Base-by-base conservation (phyloP, 2,797 vertebrate genomes). In the Argentina silus region DNA sequence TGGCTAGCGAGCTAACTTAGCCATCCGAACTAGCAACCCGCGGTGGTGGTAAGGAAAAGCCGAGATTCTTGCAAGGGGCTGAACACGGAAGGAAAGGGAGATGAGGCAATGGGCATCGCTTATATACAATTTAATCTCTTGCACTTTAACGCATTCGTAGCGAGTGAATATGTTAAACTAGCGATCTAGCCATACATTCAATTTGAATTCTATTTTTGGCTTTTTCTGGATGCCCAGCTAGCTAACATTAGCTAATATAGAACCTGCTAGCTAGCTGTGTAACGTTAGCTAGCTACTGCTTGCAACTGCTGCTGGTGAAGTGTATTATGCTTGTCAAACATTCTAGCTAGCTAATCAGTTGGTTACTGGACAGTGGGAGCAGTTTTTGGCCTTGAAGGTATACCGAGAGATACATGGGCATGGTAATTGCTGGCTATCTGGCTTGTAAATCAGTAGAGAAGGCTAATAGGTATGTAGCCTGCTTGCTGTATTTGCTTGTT, bases 1-100 rank as follows among this genome's bases (percentile, higher is more conserved):
- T 89, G 85, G 82, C 85, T 90, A 90, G 91, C 89, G 78, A 69
- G 48, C 48, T 67, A 15, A 36, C 23, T 43, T 60, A 60, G 21
- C 23, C 14, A 27, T 10, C 21, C 11, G 27, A 10, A 15, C 51
- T 53, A 53, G 60, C 7, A 63, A 63, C 45, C 47, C 15, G n/a
- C n/a, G n/a, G 10, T 21, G 12, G 64, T 27, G 47, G 47, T 27
- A 50, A 21, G 45, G 15, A 66, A 50, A 14, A 50, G 15, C n/a
- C 6, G 47, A 66, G 21, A 67, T 51, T 51, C 65, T 61, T 51
- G 48, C 64, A 6, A 15, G 21, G 44, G 48, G 67, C 50, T 65
- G n/a, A 65, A 59, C 66, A 62, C 59, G 45, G 73, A 57, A 69
- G 50, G 60, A 45, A 74, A 5, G 72, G 53, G 65, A 47, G 27